Evolutionary conservation across 2,113 vertebrate species (phyloP), one percentile per base, ranked within the genome.

Genomic region (Leiothrix lutea): DNA sequence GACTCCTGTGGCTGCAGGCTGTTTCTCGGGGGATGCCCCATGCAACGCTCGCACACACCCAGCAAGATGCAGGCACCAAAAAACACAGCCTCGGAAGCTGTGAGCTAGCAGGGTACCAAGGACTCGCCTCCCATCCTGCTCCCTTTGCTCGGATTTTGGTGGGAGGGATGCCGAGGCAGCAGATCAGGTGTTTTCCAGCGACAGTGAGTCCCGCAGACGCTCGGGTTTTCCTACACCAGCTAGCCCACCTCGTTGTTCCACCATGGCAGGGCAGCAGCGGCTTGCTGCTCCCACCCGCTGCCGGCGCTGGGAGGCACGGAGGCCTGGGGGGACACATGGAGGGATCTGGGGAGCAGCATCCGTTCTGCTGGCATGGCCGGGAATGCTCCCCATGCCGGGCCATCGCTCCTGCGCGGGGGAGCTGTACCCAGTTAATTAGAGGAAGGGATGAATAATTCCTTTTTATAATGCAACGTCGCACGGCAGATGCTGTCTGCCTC

Each of bases 361-460:
- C 4, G 1, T 47, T 50, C 56, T 0, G 5, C 42, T 1, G 25
- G 56, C 21, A 3, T 3, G 70, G 61, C 70, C 2, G 5, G 56
- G 74, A 90, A 66, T 5, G 1, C 70, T 90, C 53, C 40, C 40
- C 8, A 8, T 42, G 92, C 70, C 11, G 16, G 88, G 86, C 84
- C 79, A 47, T 29, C 17, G 70, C 94, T 93, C 66, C 86, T 3
- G 42, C 28, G 14, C 6, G 15, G 90, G 87, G 31, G 47, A 94
- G 86, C 12, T 29, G 78, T 70, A 93, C 94, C 92, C 71, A 2
- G 71, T 93, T 97, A 97, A 97, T 97, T 95, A 97, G 94, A 90
- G 87, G 94, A 91, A 95, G 86, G 95, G 96, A 97, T 97, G 97
- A 97, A 97, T 97, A 97, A 97, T 97, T 97, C 97, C 96, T 95